phyloP scores from a whole-genome alignment of 2,888 invertebrate genomes.

The Masnerella sp. region DNA sequence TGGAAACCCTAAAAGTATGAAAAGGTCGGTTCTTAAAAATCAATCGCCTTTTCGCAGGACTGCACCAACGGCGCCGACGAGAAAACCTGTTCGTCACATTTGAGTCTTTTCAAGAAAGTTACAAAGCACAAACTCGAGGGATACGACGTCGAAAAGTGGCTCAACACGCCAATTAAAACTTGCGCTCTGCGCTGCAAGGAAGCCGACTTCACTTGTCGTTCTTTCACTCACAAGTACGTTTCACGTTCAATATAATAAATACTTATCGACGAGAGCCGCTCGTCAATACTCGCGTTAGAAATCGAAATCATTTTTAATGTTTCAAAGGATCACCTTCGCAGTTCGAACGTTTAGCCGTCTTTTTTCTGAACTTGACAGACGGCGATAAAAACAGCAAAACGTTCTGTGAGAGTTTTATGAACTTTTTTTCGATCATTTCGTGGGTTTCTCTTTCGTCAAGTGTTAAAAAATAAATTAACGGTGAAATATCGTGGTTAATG shows the following conservation, averaged over 20 bases:
- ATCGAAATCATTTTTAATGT: too few species aligned
- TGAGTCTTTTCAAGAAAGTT: conserved; percentile 77
- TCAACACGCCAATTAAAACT: conserved; percentile 79
- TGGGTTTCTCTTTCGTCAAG: too few species aligned
- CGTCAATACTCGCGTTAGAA: too few species aligned
- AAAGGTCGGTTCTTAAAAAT: conserved; percentile 30
- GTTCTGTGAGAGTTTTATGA: too few species aligned
- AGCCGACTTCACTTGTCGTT: conserved; percentile 80
- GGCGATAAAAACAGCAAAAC: too few species aligned
- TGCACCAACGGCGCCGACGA: conserved; percentile 81
- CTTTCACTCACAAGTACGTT: conserved; percentile 81
- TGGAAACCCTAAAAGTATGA: conserved; percentile 32
- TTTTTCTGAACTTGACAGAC: too few species aligned
- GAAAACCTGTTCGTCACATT: conserved; percentile 77
- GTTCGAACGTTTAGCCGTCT: too few species aligned
- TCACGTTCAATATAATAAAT: conserved; percentile 33
- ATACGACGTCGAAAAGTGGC: conserved; percentile 80
- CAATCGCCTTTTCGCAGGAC: conserved; percentile 76
- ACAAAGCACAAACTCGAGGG: conserved; percentile 77
- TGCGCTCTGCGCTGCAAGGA: conserved; percentile 80
- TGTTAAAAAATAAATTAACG: too few species aligned
- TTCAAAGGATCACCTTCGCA: too few species aligned
- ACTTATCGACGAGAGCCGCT: neutral
- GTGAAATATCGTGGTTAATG: too few species aligned
- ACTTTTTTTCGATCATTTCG: too few species aligned